Percentiles rank a stretch among this genome's conserved stretches.
Conservation (phyloP, 1,140 invertebrate species). For the Andricus grossulariae region DNA sequence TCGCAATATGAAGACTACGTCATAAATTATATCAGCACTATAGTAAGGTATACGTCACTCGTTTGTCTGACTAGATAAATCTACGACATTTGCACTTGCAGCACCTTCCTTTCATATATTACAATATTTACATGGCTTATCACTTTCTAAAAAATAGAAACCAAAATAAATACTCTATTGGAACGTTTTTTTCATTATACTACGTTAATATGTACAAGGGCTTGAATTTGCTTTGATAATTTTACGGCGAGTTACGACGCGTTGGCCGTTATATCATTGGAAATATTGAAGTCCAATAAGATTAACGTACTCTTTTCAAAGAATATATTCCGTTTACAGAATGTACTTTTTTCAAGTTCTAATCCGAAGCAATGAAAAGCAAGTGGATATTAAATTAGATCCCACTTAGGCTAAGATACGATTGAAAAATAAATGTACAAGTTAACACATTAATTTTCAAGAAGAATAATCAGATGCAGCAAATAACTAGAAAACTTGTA, state of each 20-base stretch:
- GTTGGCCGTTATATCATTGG: too few species aligned
- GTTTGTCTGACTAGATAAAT: conserved; percentile 57
- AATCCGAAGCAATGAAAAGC: too few species aligned
- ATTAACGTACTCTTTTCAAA: too few species aligned
- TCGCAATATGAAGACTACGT: conserved; percentile 10
- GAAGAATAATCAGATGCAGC: background rate
- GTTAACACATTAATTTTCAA: background rate
- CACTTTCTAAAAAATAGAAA: conserved; percentile 14
- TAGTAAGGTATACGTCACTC: conserved; percentile 39
- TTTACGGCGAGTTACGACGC: background rate
- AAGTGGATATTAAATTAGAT: too few species aligned
- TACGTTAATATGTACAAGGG: background rate
- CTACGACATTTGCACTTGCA: conserved; percentile 32
- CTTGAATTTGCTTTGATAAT: background rate
- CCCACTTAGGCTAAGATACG: background rate
- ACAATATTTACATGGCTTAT: conserved; percentile 26
- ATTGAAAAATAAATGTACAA: background rate
- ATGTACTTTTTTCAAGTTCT: too few species aligned
- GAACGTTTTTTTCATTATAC: background rate
- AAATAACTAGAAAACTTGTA: background rate
- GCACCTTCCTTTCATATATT: conserved; percentile 7
- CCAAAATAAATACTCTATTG: conserved; percentile 4
- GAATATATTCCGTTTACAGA: too few species aligned
- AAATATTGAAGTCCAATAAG: too few species aligned
- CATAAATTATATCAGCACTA: conserved; percentile 14